Conservation (phyloP, 2,113 vertebrate genomes). For the Ictalurus furcatus region DNA sequence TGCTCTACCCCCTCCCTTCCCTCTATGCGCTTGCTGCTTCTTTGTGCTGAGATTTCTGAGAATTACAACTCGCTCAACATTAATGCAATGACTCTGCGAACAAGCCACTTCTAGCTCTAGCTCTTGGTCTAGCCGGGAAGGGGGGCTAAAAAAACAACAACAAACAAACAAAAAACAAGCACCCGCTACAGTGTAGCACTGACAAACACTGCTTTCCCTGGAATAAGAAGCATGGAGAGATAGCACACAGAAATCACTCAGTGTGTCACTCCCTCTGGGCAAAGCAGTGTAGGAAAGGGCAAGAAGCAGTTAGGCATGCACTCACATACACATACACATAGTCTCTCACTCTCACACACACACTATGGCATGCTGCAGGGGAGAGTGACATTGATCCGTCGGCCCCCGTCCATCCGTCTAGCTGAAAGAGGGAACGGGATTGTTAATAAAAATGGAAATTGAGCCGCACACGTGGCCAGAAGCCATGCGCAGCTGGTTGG, state of each 20-base stretch:
- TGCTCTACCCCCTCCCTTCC: neutral
- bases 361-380: conserved; percentile 67
- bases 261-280: conserved; percentile 40
- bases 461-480: conserved; percentile 56
- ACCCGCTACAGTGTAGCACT: conserved; percentile 12
- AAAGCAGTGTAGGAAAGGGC: conserved; percentile 35
- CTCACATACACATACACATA: conserved; percentile 27
- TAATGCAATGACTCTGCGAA: conserved; percentile 23
- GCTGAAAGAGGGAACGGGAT: conserved; percentile 70
- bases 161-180: neutral
- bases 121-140: neutral
- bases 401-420: conserved; percentile 70
- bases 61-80: conserved; percentile 13
- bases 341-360: conserved; percentile 1
- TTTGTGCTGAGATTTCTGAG: conserved; percentile 18
- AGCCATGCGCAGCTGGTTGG: conserved; percentile 23
- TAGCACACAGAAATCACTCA: conserved; percentile 38
- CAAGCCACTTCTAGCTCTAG: neutral
- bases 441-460: conserved; percentile 81
- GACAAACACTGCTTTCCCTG: conserved; percentile 37
- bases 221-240: conserved; percentile 44
- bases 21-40: neutral
- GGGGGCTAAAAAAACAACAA: neutral
- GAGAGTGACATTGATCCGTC: conserved; percentile 72
- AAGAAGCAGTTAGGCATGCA: conserved; percentile 57